These are phyloP conservation scores for Prionailurus viverrinus DNA, from an alignment of 2,113 vertebrate genomes.

Conservation along the genomic window DNA sequence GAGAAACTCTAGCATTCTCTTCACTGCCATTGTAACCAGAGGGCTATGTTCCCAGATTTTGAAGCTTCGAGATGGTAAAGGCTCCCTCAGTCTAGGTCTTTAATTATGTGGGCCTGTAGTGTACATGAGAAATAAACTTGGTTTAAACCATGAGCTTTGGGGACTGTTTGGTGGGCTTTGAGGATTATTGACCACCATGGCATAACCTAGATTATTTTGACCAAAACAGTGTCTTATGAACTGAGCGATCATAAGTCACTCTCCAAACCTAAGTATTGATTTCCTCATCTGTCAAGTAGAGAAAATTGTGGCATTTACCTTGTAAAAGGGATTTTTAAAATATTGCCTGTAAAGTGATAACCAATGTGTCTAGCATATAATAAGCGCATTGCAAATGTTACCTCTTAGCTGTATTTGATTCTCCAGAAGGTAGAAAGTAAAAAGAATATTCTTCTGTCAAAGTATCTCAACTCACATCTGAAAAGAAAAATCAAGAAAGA, in stretches of 20 bases:
- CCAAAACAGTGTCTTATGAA: not conserved
- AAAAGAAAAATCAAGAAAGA: not conserved
- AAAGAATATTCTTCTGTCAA: not conserved
- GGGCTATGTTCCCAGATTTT: not conserved
- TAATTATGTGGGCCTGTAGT: not conserved
- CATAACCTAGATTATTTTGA: not conserved
- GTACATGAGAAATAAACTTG: not conserved
- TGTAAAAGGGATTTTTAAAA: not conserved
- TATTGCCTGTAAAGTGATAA: not conserved
- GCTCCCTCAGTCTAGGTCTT: not conserved
- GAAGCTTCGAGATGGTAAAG: not conserved
- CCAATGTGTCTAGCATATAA: not conserved
- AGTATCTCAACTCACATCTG: not conserved
- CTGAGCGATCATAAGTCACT: not conserved
- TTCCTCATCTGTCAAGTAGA: not conserved
- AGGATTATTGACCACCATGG: not conserved
- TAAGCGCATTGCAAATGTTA: not conserved
- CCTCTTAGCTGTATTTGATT: not conserved
- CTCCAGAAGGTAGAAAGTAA: not conserved
- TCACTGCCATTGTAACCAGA: accelerated
- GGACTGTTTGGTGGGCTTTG: not conserved
- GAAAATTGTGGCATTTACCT: not conserved
- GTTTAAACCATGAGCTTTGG: not conserved
- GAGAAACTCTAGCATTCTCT: not conserved
- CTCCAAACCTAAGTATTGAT: not conserved